Base-by-base conservation (phyloP, 2,888 invertebrate species). In the Halictus ligatus region DNA sequence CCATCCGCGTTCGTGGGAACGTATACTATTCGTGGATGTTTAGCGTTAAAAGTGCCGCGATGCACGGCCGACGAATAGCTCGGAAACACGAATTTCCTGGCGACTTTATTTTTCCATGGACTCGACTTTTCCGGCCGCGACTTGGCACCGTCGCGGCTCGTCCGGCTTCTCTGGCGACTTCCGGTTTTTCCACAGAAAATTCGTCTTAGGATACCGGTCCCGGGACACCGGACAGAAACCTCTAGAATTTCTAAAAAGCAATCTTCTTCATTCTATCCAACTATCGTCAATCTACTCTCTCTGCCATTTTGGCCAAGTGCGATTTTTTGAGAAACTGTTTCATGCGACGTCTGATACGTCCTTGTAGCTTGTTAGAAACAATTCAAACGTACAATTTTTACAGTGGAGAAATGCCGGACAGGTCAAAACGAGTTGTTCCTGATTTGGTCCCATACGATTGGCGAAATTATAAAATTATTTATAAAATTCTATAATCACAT, bases 111-210 rank as follows among this genome's bases (percentile, higher is more conserved):
- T 80, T 50, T 78, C 21, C 76, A 48, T 54, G 60, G 48, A 50
- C 43, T 50, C 74, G 48, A 54, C 54, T 54, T 54, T 54, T 78
- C 58, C 50, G 76, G 74, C 76, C 54, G 54, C 74, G 88, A 86
- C 88, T 91, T 91, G 90, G 88, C 92, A 87, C 72, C 82, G 85
- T 25, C 60, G 25, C 60, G 85, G 80, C 81, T 85, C 81, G 69
- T 50, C 54, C 54, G 75, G 88, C 91, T 89, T 91, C 91, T 91
- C 90, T 88, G 84, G 81, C 82, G 77, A 79, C 88, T 90, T 92
- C 91, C 91, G 91, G 60, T 60, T 60, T 69, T 75, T 58, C 43
- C 58, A n/a, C 67, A 54, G 80, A 76, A 81, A 73, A 81, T 81
- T 58, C 73, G 40, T 40, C 69, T 35, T 73, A 75, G 73, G 81